A percentile compares a stretch with the other conserved stretches of the same genome.
phyloP scores from a whole-genome alignment of 1,140 invertebrate species.

The Listronotus oregonensis region DNA sequence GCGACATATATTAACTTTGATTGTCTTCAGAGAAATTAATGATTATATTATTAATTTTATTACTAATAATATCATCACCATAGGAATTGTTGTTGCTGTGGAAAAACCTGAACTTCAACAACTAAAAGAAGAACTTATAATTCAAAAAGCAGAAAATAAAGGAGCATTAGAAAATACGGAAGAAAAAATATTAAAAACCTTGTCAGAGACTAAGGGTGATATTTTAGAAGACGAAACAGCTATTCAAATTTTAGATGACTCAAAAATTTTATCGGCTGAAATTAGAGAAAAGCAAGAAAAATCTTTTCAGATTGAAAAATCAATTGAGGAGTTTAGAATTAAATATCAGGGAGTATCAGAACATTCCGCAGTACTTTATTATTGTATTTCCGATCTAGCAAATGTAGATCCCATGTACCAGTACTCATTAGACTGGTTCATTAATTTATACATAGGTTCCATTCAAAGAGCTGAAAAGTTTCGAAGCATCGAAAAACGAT shows the following conservation, averaged over 20 bases:
- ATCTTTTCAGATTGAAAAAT: conserved; percentile 59
- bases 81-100: conserved; percentile 86
- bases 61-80: neutral
- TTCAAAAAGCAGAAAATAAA: conserved; percentile 84
- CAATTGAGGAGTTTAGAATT: conserved; percentile 80
- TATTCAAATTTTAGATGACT: conserved; percentile 84
- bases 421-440: conserved; percentile 91
- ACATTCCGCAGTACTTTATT: conserved; percentile 88
- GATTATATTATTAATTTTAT: no score
- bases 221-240: conserved; percentile 92
- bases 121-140: conserved; percentile 81
- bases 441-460: conserved; percentile 85
- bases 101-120: conserved; percentile 90
- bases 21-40: no score
- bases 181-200: conserved; percentile 86
- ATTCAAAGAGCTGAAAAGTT: conserved; percentile 88
- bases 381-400: conserved; percentile 88
- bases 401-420: conserved; percentile 97
- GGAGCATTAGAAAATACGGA: conserved; percentile 84
- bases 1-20: no score
- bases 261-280: conserved; percentile 80
- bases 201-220: conserved; percentile 84
- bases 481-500: conserved; percentile 71
- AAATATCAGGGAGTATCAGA: conserved; percentile 84
- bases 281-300: conserved; percentile 83